Evolutionary conservation across 2,797 vertebrate genomes (phyloP), one percentile per base, ranked within the genome.

Genomic region (Mormyrops attenuatus): DNA sequence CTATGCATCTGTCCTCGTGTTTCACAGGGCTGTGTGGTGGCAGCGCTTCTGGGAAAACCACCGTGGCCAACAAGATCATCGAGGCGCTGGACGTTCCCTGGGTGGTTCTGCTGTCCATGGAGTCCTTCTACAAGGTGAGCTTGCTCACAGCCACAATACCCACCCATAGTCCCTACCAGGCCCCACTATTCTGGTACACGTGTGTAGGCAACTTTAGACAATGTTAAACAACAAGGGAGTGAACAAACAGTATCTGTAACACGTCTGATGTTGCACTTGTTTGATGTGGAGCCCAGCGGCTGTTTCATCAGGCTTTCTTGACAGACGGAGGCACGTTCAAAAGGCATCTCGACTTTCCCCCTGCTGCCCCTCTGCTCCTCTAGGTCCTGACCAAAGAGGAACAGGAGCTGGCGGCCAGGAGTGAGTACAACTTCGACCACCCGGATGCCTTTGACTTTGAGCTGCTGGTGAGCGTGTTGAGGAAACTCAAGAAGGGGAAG

Each of bases 41-140:
- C 90, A 97, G 97, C 38, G 97, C 97, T 1, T 98, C 97, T 0
- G 97, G 97, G 26, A 98, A 98, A 95, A 98, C 97, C 4, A 98
- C 97, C 0, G 97, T 98, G 41, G 97, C 97, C 88, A 98, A 97
- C 91, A 97, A 97, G 93, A 98, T 98, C 91, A 98, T 97, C 0
- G 97, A 98, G 90, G 97, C 97, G 0, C 94, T 98, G 92, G 97
- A 98, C 4, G 97, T 98, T 85, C 97, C 97, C 52, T 98, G 97
- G 97, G 97, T 98, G 84, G 97, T 98, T 57, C 95, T 98, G 49
- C 97, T 98, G 5, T 98, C 97, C 88, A 98, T 98, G 97, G 97
- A 98, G 91, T 98, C 97, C 3, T 98, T 98, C 93, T 98, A 98
- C 92, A 98, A 98, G 97, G 97, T 97, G 91, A 89, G 84, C 82